Evolutionary conservation across 2,113 vertebrate species (phyloP).

Genomic region (Monopterus albus): DNA sequence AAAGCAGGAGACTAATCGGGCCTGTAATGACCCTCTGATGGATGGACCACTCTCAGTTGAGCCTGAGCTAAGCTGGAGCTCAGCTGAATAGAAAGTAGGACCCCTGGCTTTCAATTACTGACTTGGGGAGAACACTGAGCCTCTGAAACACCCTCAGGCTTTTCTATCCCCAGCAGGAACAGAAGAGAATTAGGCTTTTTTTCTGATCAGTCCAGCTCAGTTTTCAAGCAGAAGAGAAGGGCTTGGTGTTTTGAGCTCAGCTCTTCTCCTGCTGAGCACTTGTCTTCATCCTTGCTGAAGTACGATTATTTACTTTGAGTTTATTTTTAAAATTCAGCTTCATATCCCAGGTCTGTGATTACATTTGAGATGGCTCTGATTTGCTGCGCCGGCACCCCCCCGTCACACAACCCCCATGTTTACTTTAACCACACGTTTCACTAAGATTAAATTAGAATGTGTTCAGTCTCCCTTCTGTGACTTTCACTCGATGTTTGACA

Average conservation of each 20-base stretch:
- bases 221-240: not conserved
- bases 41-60: constrained; percentile 41
- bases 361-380: constrained; percentile 13
- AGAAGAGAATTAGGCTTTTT: not conserved
- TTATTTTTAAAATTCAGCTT: not conserved
- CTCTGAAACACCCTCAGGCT: not conserved
- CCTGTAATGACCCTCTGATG: constrained; percentile 57
- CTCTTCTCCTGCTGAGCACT: not conserved
- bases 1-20: constrained; percentile 52
- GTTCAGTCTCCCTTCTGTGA: not conserved
- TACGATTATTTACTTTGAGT: not conserved
- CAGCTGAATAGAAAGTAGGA: constrained; percentile 41
- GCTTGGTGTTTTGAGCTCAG: not conserved
- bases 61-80: constrained; percentile 20
- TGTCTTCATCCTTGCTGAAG: not conserved
- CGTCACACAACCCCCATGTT: not conserved
- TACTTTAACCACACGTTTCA: not conserved
- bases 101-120: constrained; percentile 48
- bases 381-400: not conserved
- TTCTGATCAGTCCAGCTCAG: constrained; percentile 3
- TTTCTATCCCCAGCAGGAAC: constrained; percentile 9
- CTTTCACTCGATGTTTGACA: constrained; percentile 13
- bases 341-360: not conserved
- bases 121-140: constrained; percentile 29
- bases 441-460: too few species aligned